Evolutionary conservation across 2,797 vertebrate species (phyloP).

Genomic region (Coregonus ussuriensis): DNA sequence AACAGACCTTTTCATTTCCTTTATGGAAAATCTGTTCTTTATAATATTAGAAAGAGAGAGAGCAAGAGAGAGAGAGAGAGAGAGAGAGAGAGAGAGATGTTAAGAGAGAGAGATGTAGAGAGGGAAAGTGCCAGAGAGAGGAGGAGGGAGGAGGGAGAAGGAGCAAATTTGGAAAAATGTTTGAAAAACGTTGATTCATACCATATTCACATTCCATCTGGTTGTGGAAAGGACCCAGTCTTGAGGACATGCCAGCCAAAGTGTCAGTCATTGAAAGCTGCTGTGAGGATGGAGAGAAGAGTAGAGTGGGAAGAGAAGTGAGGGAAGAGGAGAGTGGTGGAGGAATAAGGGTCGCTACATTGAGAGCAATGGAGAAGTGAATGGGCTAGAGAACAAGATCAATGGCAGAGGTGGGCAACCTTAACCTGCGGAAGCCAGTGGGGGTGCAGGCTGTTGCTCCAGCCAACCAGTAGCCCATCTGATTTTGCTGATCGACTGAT

Average conservation of each 20-base stretch:
- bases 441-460: background rate
- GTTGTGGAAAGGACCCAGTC: background rate
- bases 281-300: background rate
- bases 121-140: background rate
- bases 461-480: background rate
- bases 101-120: constrained; percentile 39
- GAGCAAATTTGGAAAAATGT: constrained; percentile 13
- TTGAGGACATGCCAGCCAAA: background rate
- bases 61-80: constrained; percentile 45
- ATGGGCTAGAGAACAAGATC: background rate
- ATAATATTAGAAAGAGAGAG: constrained; percentile 75
- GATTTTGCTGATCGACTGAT: background rate
- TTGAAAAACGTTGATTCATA: background rate
- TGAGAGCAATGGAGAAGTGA: background rate
- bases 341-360: background rate
- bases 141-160: constrained; percentile 9
- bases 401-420: background rate
- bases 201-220: background rate
- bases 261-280: background rate
- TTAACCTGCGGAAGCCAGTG: background rate
- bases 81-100: constrained; percentile 41
- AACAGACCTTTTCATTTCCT: constrained; percentile 94
- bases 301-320: background rate
- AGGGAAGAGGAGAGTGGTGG: background rate
- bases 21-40: constrained; percentile 96